Base-by-base conservation (phyloP, 2,797 vertebrate genomes). In the Acipenser oxyrinchus region DNA sequence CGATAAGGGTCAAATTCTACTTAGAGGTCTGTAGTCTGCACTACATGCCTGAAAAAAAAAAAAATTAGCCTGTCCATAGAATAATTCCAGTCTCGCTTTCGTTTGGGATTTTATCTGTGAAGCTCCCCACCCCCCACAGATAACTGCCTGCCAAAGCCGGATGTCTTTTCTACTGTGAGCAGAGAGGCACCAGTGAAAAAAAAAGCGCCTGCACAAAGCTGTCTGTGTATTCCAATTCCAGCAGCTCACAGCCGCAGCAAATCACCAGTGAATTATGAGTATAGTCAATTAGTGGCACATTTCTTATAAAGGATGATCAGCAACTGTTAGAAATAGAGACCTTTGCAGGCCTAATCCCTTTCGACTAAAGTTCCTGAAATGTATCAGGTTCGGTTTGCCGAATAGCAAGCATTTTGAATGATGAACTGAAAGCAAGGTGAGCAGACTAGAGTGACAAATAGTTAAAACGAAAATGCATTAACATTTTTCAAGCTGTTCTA, bases 81-180 rank as follows among this genome's bases (percentile, higher is more conserved):
- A 89, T 89, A 86, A 90, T 89, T 89, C 86, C 86, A 89, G 83
- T 80, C 77, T 83, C 80, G 85, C 79, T 71, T 79, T 89, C 86
- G 86, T 86, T 77, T 9, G 87, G 86, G 88, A 88, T 83, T 83
- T 81, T 84, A 85, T 88, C 86, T 88, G 83, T 85, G 81, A 84
- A 79, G 78, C 78, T 77, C 83, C 72, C 71, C 78, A 61, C 67
- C 76, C 76, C 83, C 72, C 73, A 78, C 81, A 78, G 77, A 76
- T 83, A 79, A 83, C 86, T 86, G 82, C 82, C 82, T 84, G 83
- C 81, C 77, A 79, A 83, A 76, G 81, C 81, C 78, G 85, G 86
- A 85, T 88, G 84, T 85, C 83, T 88, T 82, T 81, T 86, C 86
- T 85, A 78, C 80, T 78, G 76, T 53, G 77, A 75, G 72, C 23